phyloP scores from a whole-genome alignment of 2,113 vertebrate species.

The Pyxicephalus adspersus region DNA sequence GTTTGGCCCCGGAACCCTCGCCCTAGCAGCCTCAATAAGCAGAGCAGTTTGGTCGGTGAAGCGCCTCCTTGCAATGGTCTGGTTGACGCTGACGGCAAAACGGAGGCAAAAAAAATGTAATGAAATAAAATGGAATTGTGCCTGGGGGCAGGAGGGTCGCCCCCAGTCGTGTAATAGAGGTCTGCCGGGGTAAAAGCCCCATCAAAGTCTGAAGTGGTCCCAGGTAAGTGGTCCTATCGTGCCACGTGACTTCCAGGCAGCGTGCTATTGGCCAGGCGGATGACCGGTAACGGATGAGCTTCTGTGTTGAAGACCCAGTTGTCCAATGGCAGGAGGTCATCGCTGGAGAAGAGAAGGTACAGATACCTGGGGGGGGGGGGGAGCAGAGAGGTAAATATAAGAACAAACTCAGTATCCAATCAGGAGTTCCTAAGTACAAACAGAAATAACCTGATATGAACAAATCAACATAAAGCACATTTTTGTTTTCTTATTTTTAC shows the following conservation, averaged over 20 bases:
- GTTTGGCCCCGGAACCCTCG: slow-evolving; percentile 54
- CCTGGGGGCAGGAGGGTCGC: neutral
- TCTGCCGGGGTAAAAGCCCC: neutral
- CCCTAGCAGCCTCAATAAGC: slow-evolving; percentile 58
- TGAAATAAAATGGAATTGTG: slow-evolving; percentile 40
- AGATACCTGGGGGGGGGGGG: slow-evolving; percentile 80
- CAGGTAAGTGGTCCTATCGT: slow-evolving; percentile 80
- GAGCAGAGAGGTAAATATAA: slow-evolving; percentile 14
- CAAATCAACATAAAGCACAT: no score
- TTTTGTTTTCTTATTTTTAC: no score
- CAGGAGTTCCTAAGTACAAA: no score
- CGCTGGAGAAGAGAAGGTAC: slow-evolving; percentile 95
- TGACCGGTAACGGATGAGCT: slow-evolving; percentile 93
- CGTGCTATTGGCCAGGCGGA: slow-evolving; percentile 92
- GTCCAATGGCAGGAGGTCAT: slow-evolving; percentile 94
- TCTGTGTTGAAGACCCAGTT: slow-evolving; percentile 98
- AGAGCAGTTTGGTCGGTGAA: slow-evolving; percentile 61
- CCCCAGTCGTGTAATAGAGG: slow-evolving; percentile 61
- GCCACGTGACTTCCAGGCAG: slow-evolving; percentile 88
- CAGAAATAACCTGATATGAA: no score
- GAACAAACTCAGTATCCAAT: no score
- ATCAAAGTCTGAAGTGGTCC: slow-evolving; percentile 67
- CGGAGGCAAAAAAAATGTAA: neutral
- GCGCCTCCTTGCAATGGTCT: slow-evolving; percentile 50
- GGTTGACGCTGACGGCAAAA: slow-evolving; percentile 8